Evolutionary conservation across 1,140 invertebrate species (phyloP), one percentile per base, ranked within the genome.

Genomic region (Plodia interpunctella): DNA sequence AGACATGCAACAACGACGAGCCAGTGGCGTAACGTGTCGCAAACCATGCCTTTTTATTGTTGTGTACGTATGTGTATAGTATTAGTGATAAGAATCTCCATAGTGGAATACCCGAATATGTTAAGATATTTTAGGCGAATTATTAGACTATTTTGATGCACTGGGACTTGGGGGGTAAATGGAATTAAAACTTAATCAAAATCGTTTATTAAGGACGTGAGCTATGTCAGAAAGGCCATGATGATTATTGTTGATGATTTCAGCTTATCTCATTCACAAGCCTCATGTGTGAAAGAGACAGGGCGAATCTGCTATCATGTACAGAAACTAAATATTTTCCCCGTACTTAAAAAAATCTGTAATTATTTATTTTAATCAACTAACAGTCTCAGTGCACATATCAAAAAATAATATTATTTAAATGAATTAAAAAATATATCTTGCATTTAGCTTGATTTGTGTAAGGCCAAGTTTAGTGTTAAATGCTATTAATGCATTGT

Each of bases 31-130:
- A 57, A 61, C 25, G 65, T 65, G 51, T 72, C 65, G 64, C 62
- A 62, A 57, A 72, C 76, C 55, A 80, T 80, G 80, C 77, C 77
- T 83, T 80, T 25, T 77, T 55, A 74, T 69, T 63, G 72, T 76
- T 82, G 67, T 78, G 69, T 73, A 70, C 66, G 50, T 62, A 63
- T 60, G 63, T 70, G 66, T 66, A 72, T 72, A 63, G 53, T 66
- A 62, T 65, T 76, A 73, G 76, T 65, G 13, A 57, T 21, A 52
- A 77, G 74, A 83, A 83, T 83, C 78, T 83, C 77, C 59, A 15
- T 44, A 44, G 13, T 20, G 56, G 10, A 50, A 15, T 54, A 49
- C 54, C 61, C 38, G 49, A 53, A 51, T 56, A 62, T 60, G 18
- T 35, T 62, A 49, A 58, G 38, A 58, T 59, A 59, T 52, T 56